phyloP scores from a whole-genome alignment of 2,888 invertebrate species.

The Sminthurinus aureus region DNA sequence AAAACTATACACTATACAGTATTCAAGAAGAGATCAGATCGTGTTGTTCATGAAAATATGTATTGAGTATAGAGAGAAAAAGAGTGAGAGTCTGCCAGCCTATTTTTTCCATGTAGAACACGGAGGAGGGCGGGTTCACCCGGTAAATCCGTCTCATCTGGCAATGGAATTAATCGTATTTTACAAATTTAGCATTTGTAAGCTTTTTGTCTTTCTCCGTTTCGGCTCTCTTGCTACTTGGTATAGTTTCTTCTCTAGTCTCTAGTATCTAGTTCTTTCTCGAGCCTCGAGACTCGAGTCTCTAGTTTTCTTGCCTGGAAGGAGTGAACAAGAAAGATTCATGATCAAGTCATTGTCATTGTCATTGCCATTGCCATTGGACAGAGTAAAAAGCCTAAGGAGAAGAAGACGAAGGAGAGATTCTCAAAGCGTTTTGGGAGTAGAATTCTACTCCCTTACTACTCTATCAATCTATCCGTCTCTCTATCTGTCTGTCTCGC shows the following conservation, averaged over 20 bases:
- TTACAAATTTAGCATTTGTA: conserved; percentile 31
- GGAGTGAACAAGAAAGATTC: conserved; percentile 29
- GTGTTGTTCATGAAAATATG: not conserved
- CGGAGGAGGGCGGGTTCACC: conserved; percentile 12
- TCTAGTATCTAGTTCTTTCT: not conserved
- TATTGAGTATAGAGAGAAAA: not conserved
- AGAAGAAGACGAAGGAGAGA: conserved; percentile 20
- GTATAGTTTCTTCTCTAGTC: not conserved
- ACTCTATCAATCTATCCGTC: not conserved
- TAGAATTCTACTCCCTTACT: too few species aligned
- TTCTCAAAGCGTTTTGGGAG: not conserved
- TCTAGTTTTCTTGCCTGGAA: conserved; percentile 7
- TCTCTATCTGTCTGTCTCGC: not conserved
- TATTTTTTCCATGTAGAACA: not conserved
- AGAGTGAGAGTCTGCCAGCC: not conserved
- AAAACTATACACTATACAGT: not conserved
- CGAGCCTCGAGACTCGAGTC: too few species aligned
- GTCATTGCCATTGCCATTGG: conserved; percentile 10
- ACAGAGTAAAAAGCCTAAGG: conserved; percentile 9
- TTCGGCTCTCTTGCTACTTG: too few species aligned
- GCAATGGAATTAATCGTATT: conserved; percentile 46
- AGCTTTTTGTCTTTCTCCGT: conserved; percentile 29
- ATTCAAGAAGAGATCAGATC: not conserved
- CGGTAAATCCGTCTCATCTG: conserved; percentile 49
- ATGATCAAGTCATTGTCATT: conserved; percentile 18